Percentiles rank a stretch among this genome's conserved stretches.
Evolutionary conservation across 1,140 invertebrate species (phyloP).

Genomic region (Drosophila teissieri): DNA sequence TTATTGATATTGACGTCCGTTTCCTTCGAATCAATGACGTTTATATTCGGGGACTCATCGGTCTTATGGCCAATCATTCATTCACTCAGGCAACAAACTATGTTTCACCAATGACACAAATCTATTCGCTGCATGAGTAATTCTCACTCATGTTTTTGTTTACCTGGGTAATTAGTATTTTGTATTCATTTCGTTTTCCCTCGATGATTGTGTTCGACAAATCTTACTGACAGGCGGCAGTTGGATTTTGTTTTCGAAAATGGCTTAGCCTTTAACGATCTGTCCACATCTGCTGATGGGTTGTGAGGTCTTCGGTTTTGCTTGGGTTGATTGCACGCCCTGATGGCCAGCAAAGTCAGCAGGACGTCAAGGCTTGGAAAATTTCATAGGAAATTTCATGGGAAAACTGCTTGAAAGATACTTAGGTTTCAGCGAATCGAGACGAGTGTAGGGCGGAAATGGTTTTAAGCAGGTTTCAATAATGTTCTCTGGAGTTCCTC

Average conservation of each 20-base stretch:
- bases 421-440: conserved; percentile 28
- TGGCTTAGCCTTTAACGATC: conserved; percentile 27
- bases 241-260: conserved; percentile 23
- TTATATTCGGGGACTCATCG: background rate
- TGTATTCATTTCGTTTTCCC: conserved; percentile 15
- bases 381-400: conserved; percentile 27
- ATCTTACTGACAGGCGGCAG: conserved; percentile 58
- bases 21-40: conserved; percentile 19
- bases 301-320: conserved; percentile 28
- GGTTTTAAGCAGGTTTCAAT: conserved; percentile 5
- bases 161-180: conserved; percentile 21
- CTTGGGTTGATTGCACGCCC: conserved; percentile 68
- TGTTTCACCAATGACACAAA: conserved; percentile 47
- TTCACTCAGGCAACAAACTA: conserved; percentile 27
- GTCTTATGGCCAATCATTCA: conserved; percentile 25
- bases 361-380: conserved; percentile 40
- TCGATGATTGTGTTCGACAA: conserved; percentile 33
- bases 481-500: background rate
- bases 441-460: conserved; percentile 6
- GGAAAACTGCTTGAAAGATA: conserved; percentile 24
- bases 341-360: conserved; percentile 47
- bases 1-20: conserved; percentile 55
- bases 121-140: conserved; percentile 56
- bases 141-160: conserved; percentile 8
- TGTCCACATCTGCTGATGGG: conserved; percentile 18